Evolutionary conservation across 2,888 invertebrate species (phyloP).

Genomic region (Andrena camellia): DNA sequence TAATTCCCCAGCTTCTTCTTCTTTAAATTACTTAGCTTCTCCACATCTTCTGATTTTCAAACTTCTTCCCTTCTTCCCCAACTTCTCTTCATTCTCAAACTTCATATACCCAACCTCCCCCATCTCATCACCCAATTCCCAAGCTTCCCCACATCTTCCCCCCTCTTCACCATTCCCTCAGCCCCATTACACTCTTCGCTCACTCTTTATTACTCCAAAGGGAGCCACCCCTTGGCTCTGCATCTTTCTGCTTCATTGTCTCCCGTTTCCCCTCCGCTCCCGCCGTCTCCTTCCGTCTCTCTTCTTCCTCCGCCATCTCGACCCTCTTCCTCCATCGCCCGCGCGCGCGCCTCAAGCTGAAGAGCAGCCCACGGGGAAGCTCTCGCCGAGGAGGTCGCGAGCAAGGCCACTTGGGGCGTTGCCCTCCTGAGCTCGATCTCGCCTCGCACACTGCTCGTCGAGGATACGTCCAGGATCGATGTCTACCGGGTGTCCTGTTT

Average conservation of each 20-base stretch:
- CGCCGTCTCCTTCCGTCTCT: conserved; percentile 3
- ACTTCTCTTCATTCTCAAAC: no score
- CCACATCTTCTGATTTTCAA: no score
- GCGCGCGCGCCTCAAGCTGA: conserved; percentile 30
- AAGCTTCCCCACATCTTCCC: no score
- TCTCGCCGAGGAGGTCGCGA: conserved; percentile 81
- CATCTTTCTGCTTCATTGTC: not conserved
- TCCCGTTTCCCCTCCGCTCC: not conserved
- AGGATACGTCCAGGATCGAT: conserved; percentile 33
- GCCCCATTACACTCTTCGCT: no score
- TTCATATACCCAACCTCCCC: no score
- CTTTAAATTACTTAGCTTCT: no score
- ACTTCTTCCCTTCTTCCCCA: no score
- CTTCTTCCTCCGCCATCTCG: conserved; percentile 7
- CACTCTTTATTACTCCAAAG: no score
- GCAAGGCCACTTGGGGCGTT: conserved; percentile 84
- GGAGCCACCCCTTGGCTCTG: not conserved
- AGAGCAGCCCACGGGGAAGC: conserved; percentile 55
- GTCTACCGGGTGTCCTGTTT: conserved; percentile 42
- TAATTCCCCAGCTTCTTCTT: no score
- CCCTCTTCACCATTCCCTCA: no score
- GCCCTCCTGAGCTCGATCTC: conserved; percentile 78
- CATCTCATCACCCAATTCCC: no score
- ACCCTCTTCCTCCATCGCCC: conserved; percentile 24
- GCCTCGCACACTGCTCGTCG: conserved; percentile 20